Percentiles rank a stretch among this genome's conserved stretches.
Evolutionary conservation across 2,113 vertebrate species (phyloP).

Genomic region (Thunnus maccoyii): DNA sequence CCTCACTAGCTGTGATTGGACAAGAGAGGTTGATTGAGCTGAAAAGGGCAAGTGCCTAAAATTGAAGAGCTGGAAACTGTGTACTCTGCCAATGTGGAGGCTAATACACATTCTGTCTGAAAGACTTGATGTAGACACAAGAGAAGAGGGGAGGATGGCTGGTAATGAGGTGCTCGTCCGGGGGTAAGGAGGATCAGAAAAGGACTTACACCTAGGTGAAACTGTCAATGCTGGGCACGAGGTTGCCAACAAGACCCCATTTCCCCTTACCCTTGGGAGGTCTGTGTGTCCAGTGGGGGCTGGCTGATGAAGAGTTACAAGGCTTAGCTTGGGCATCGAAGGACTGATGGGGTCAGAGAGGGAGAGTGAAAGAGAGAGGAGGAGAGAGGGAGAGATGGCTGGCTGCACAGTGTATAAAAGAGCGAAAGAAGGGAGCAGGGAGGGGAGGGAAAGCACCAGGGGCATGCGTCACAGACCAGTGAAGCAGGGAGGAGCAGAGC

Average conservation of each 20-base stretch:
- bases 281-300: conserved; percentile 60
- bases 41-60: conserved; percentile 77
- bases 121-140: conserved; percentile 63
- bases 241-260: conserved; percentile 57
- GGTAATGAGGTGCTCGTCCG: conserved; percentile 64
- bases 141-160: conserved; percentile 34
- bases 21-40: conserved; percentile 75
- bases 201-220: conserved; percentile 59
- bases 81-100: conserved; percentile 48
- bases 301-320: conserved; percentile 79
- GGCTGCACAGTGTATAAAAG: conserved; percentile 76
- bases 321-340: conserved; percentile 63
- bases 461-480: conserved; percentile 79
- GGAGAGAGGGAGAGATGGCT: conserved; percentile 52
- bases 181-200: conserved; percentile 60
- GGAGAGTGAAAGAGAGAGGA: conserved; percentile 51
- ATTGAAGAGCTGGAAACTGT: conserved; percentile 69
- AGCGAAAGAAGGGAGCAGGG: conserved; percentile 51
- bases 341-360: conserved; percentile 76
- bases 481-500: conserved; percentile 65
- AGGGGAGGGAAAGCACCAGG: conserved; percentile 50
- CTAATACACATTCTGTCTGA: conserved; percentile 67
- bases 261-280: conserved; percentile 64
- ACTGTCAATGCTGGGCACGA: conserved; percentile 49
- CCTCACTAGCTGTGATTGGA: conserved; percentile 71